Base-by-base conservation (phyloP, 64 coral and sea anemone genomes). In the Platygyra sinensis region DNA sequence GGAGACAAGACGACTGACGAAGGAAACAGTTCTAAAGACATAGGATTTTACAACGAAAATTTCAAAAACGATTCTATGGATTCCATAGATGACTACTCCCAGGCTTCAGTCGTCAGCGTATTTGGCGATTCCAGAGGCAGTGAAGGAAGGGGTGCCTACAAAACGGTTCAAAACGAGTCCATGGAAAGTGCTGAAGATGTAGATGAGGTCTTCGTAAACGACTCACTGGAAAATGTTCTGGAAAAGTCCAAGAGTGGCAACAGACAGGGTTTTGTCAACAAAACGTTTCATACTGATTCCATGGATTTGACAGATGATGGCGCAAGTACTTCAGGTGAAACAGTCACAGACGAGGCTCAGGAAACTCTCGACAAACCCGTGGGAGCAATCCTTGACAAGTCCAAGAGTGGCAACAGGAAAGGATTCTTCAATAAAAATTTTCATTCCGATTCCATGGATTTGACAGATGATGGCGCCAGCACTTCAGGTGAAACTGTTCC, bases 401-500 rank as follows among this genome's bases (percentile, higher is more conserved):
- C 81, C 1, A 69, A 85, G 7, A 32, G 38, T 25, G 81, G 81
- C 1, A 85, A 85, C 15, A 31, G 31, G 0, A 85, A 71, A 71
- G 81, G 81, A 14, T 85, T 85, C 63, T 29, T 71, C 62, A 85
- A 85, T n/a, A 85, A 85, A 51, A 52, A 33, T 2, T 85, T 50
- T 25, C 62, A 85, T 50, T 46, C 62, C 10, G 81, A 85, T 9
- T 85, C 81, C n/a, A 85, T 85, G 22, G 62, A 64, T 71, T 30
- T 36, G 14, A 19, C 33, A 71, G 62, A 69, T 80, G 78, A 51
- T 19, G 29, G 14, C 16, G 55, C 8, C 0, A 18, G 15, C 6
- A 22, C 42, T n/a, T 33, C 31, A 39, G 55, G 24, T 0, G 22
- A 27, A 10, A 24, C 22, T 0, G 65, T 5, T 6, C 10, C 65